phyloP scores from a whole-genome alignment of 2,113 vertebrate genomes.

The Lichenostomus cassidix region DNA sequence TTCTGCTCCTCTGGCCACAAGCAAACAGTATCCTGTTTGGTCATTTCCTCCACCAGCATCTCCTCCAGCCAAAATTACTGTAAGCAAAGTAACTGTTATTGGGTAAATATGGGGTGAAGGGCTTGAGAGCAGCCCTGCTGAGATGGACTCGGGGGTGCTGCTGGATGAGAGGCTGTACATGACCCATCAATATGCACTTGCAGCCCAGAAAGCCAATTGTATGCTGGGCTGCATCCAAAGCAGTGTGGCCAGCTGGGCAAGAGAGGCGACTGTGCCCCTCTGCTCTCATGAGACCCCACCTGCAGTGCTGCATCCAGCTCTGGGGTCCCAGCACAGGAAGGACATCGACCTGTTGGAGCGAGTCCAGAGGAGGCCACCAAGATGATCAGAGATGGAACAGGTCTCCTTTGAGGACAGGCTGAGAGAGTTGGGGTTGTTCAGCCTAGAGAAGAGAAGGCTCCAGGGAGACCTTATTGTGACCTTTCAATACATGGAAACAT shows the following conservation, averaged over 20 bases:
- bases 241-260: accelerated
- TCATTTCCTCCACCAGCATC: not conserved
- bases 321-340: not conserved
- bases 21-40: not conserved
- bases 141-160: not conserved
- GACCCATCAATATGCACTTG: accelerated
- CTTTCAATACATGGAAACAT: not conserved
- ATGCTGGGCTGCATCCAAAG: not conserved
- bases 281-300: not conserved
- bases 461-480: not conserved
- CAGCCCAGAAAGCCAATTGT: not conserved
- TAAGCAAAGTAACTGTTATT: not conserved
- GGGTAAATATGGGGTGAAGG: not conserved
- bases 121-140: not conserved
- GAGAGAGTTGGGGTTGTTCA: not conserved
- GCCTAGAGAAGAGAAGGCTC: not conserved
- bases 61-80: not conserved
- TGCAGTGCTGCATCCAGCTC: not conserved
- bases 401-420: not conserved
- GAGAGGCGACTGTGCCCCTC: not conserved
- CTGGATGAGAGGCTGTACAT: not conserved
- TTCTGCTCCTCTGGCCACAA: not conserved
- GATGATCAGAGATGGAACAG: not conserved
- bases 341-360: not conserved
- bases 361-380: not conserved